These are phyloP conservation scores for Portevinia maculata DNA, from an alignment of 2,888 invertebrate genomes.

Conservation along the genomic window DNA sequence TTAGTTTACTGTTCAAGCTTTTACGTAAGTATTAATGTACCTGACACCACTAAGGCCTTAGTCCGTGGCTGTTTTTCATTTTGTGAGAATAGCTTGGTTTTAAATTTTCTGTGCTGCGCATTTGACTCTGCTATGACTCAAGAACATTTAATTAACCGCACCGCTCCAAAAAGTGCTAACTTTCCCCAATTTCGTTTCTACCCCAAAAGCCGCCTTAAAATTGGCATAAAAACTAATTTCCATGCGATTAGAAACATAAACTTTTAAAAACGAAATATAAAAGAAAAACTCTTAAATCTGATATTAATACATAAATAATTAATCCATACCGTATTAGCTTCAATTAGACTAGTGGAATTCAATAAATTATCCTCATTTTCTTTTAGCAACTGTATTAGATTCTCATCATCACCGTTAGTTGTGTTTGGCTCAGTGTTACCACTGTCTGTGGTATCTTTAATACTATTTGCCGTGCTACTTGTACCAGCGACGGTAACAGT, in stretches of 20 bases:
- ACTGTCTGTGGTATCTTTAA: constrained; percentile 48
- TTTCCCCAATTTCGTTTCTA: background rate
- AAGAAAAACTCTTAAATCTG: constrained; percentile 4
- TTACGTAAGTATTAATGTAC: too few species aligned
- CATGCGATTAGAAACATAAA: constrained; percentile 41
- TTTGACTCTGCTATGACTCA: too few species aligned
- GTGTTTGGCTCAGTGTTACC: constrained; percentile 41
- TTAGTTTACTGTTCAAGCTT: too few species aligned
- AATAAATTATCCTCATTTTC: constrained; percentile 72
- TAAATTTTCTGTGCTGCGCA: too few species aligned
- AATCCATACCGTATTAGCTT: constrained; percentile 79
- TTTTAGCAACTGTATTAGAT: constrained; percentile 66
- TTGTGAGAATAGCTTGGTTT: too few species aligned
- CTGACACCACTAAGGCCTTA: too few species aligned
- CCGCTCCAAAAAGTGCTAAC: background rate
- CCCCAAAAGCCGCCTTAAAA: constrained; percentile 3
- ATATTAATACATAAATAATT: constrained; percentile 21
- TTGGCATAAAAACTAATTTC: constrained; percentile 24
- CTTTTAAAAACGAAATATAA: background rate
- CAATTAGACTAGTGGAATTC: constrained; percentile 72
- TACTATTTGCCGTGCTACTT: constrained; percentile 42
- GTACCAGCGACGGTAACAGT: constrained; percentile 16
- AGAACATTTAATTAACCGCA: too few species aligned
- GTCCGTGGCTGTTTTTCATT: too few species aligned
- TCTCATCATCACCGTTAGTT: constrained; percentile 62